Base-by-base conservation (phyloP, 2,113 vertebrate genomes). In the Phalacrocorax carbo region DNA sequence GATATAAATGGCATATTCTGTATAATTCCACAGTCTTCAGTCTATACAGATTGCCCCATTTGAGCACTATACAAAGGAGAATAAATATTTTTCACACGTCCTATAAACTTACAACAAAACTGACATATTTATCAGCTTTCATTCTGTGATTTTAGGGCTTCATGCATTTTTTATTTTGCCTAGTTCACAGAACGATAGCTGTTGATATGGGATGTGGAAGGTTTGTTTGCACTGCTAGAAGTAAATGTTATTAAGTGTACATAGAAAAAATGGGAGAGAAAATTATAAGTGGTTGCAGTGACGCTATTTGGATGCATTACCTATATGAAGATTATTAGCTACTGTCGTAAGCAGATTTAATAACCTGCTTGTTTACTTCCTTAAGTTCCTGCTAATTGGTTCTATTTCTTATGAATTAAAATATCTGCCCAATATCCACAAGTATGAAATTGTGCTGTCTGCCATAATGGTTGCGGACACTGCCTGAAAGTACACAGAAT, bases 311-410 rank as follows among this genome's bases (percentile, higher is more conserved):
- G 71, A 61, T 69, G 48, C 44, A 57, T 93, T 89, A 90, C 49
- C 61, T 92, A 10, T 66, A 54, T 83, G 46, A 75, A 52, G 46
- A 82, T 90, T 94, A 85, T 96, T 88, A 94, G 78, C 65, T 80
- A 64, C 79, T 91, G 69, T 87, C 5, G 0, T 90, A 76, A 87
- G 54, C 36, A 91, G 70, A 92, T 91, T 75, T 89, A 95, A 94
- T 95, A 94, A 93, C 22, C 44, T 71, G 30, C 60, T 92, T 90
- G 62, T 95, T 95, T 90, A 61, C 80, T 96, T 96, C 83, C 65
- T 66, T 77, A 90, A 60, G 57, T 94, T 93, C 54, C 78, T 9
- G 3, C 58, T 93, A 86, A 90, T 94, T 93, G 94, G 48, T 72
- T 92, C 82, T 36, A 58, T 90, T 91, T 80, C 57, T 89, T 77